Base-by-base conservation (phyloP, 2,797 vertebrate genomes). In the Etheostoma perlongum region DNA sequence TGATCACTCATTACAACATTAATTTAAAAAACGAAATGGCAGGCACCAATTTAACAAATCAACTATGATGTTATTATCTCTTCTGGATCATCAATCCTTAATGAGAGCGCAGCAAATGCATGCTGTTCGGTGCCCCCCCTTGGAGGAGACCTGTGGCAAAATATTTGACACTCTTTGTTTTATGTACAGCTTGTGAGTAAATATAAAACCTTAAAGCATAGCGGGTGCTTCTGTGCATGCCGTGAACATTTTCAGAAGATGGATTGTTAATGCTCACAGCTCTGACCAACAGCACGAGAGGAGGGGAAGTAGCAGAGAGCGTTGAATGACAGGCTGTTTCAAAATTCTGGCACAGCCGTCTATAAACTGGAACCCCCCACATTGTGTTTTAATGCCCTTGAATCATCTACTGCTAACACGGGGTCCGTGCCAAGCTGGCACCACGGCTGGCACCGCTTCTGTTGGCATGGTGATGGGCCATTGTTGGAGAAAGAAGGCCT, bases 341-440 rank as follows among this genome's bases (percentile, higher is more conserved):
- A 79, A 74, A 88, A 85, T 80, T 82, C 81, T 90, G 89, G 86
- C 90, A 86, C 67, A 11, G 66, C 4, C 15, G 15, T 55, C 72
- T 40, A 53, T 78, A 68, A 85, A 88, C 79, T 85, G 57, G 67
- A 82, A 46, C 53, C 72, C 79, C 78, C 82, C 76, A 73, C 85
- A 83, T 65, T 83, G 81, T 85, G 67, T 58, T 90, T 91, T 90
- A 88, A 93, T 92, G 92, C 85, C 92, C 92, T 93, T 93, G 92
- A 94, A 91, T 89, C 84, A 88, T 84, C 87, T 76, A 73, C 79
- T 67, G 89, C 89, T 84, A 90, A 91, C 87, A 85, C 13, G 13
- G 52, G 82, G 69, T 69, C 77, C 7, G 51, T 83, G 91, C 92
- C 92, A 93, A 91, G 78, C 85, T 92, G 92, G 89, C 90, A 88